These are phyloP conservation scores for Rhinichthys klamathensis DNA, from an alignment of 2,113 vertebrate genomes.

Conservation along the genomic window DNA sequence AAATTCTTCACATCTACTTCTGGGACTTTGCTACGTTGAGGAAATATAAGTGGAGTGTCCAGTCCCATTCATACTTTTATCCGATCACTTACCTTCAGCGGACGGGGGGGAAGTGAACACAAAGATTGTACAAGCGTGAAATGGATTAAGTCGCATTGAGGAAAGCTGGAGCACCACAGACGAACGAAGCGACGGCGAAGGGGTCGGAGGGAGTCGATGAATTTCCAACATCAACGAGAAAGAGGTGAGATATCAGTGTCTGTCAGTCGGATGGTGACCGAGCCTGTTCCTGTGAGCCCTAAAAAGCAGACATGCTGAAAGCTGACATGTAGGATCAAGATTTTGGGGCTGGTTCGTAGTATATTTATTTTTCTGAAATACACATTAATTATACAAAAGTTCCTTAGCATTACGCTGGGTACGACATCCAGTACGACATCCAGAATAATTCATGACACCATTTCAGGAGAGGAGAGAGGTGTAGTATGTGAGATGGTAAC, in stretches of 20 bases:
- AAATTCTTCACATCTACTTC: slow-evolving; percentile 5
- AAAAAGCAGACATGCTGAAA: background rate
- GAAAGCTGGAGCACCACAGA: slow-evolving; percentile 61
- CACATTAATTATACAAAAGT: background rate
- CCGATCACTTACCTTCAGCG: slow-evolving; percentile 4
- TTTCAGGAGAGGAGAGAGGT: slow-evolving; percentile 29
- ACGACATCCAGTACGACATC: background rate
- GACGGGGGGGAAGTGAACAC: slow-evolving; percentile 18
- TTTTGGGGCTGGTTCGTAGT: background rate
- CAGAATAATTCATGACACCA: slow-evolving; percentile 31
- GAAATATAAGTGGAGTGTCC: slow-evolving; percentile 19
- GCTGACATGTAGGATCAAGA: background rate
- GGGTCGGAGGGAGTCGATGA: slow-evolving; percentile 52
- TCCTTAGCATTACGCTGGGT: background rate
- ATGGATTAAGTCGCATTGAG: slow-evolving; percentile 58
- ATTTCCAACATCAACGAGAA: slow-evolving; percentile 54
- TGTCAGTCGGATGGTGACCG: slow-evolving; percentile 16
- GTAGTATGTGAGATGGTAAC: background rate
- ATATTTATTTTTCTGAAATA: background rate
- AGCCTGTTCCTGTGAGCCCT: background rate
- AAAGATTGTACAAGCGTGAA: slow-evolving; percentile 40
- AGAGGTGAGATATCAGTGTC: slow-evolving; percentile 50
- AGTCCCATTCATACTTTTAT: slow-evolving; percentile 33
- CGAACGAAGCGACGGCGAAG: slow-evolving; percentile 56
- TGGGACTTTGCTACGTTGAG: slow-evolving; percentile 12